These are phyloP conservation scores for Syrphus vitripennis DNA, from an alignment of 2,888 invertebrate species.

Conservation along the genomic window DNA sequence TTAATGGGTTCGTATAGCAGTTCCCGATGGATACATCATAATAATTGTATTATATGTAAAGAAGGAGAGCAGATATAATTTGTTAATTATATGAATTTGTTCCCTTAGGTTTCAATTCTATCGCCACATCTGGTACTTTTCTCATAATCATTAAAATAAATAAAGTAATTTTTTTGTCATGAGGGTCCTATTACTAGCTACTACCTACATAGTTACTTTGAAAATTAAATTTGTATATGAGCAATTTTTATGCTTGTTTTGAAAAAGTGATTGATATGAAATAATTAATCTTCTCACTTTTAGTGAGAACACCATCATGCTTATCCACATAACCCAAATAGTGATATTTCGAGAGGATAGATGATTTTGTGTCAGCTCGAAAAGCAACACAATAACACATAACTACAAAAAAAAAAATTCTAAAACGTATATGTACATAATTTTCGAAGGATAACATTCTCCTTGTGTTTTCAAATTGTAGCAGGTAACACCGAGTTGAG, in stretches of 20 bases:
- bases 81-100: too few species aligned
- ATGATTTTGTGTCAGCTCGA: background rate
- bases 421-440: slow-evolving; percentile 30
- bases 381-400: background rate
- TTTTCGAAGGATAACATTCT: slow-evolving; percentile 31
- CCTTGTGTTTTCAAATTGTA: slow-evolving; percentile 28
- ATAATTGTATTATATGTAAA: too few species aligned
- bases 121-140: too few species aligned
- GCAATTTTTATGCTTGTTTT: background rate
- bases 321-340: slow-evolving; percentile 1
- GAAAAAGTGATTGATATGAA: slow-evolving; percentile 58
- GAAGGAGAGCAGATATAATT: too few species aligned
- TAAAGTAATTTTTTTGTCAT: too few species aligned
- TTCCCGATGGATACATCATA: too few species aligned
- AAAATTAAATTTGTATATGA: background rate
- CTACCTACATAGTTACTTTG: too few species aligned
- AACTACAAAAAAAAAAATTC: background rate
- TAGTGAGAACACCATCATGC: background rate
- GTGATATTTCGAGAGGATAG: slow-evolving; percentile 6
- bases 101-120: too few species aligned
- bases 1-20: too few species aligned
- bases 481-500: background rate
- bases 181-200: too few species aligned
- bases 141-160: too few species aligned
- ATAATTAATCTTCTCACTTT: slow-evolving; percentile 54